These are phyloP conservation scores for Dinothrombium tinctorium DNA, from an alignment of 1,140 invertebrate species.

Conservation along the genomic window DNA sequence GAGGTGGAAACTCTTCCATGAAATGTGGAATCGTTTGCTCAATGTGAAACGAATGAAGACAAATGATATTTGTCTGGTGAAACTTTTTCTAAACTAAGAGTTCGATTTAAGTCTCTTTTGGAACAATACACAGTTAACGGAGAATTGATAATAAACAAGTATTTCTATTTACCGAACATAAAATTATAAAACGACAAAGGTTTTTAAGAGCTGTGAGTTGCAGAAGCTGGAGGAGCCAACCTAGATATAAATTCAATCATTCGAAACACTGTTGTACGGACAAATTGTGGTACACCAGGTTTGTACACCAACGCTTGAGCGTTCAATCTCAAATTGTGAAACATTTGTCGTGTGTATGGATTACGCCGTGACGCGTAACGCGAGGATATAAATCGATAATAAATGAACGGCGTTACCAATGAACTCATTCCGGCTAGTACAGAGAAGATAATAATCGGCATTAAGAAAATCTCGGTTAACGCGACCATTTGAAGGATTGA, in stretches of 20 bases:
- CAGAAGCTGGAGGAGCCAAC: slow-evolving; percentile 5
- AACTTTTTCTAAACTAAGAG: too few relatives aligned
- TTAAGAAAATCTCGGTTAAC: slow-evolving; percentile 10
- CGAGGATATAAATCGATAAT: slow-evolving; percentile 75
- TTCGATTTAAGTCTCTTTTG: too few relatives aligned
- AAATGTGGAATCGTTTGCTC: too few relatives aligned
- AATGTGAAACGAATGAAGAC: too few relatives aligned
- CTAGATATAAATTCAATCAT: background rate
- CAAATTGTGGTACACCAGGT: slow-evolving; percentile 5
- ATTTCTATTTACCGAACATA: too few relatives aligned
- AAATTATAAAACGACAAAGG: too few relatives aligned
- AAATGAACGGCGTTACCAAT: slow-evolving; percentile 61
- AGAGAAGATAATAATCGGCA: slow-evolving; percentile 10
- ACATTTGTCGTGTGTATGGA: slow-evolving; percentile 46
- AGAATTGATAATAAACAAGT: too few relatives aligned
- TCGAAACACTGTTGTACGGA: background rate
- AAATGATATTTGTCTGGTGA: too few relatives aligned
- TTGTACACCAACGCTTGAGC: background rate
- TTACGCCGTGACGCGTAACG: slow-evolving; percentile 76
- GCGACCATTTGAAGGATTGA: slow-evolving; percentile 10
- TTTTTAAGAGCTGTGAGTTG: too few relatives aligned
- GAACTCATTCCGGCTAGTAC: slow-evolving; percentile 1
- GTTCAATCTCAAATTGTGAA: slow-evolving; percentile 8
- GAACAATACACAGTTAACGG: too few relatives aligned
- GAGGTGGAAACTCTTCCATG: too few relatives aligned